Evolutionary conservation across 2,797 vertebrate genomes (phyloP).

Genomic region (Gallirallus australis): DNA sequence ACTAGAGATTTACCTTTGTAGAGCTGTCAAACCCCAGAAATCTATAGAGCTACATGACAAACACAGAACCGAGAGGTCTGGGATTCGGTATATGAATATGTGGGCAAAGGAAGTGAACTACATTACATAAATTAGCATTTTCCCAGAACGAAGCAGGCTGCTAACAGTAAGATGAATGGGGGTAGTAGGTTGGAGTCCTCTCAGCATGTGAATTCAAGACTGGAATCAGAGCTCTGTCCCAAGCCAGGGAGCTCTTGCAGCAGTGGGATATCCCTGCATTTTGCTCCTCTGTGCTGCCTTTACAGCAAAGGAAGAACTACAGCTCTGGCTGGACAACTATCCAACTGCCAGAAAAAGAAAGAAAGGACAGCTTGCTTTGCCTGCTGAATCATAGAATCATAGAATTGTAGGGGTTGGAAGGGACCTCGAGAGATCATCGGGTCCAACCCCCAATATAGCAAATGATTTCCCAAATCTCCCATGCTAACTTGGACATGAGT

Average conservation of each 20-base stretch:
- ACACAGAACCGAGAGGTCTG: neutral
- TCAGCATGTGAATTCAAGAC: neutral
- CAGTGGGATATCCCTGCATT: neutral
- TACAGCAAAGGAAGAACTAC: neutral
- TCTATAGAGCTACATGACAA: neutral
- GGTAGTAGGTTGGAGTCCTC: neutral
- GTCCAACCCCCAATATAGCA: no score
- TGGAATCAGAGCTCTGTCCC: neutral
- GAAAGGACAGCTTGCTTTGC: neutral
- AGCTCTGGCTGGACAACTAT: neutral
- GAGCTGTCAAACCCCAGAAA: neutral
- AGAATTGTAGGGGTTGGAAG: no score
- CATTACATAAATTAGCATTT: neutral
- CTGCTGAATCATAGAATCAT: no score
- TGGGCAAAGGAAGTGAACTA: neutral
- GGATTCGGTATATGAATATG: rapidly evolving
- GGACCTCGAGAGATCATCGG: no score
- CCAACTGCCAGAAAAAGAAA: neutral
- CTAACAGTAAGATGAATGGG: neutral
- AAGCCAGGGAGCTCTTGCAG: neutral
- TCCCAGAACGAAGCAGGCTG: neutral
- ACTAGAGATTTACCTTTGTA: neutral
- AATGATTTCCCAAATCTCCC: neutral
- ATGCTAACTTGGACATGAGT: neutral
- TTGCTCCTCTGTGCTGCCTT: neutral